Percentiles rank a stretch among this genome's conserved stretches.
Evolutionary conservation across 2,113 vertebrate genomes (phyloP).

Genomic region (Panthera leo): DNA sequence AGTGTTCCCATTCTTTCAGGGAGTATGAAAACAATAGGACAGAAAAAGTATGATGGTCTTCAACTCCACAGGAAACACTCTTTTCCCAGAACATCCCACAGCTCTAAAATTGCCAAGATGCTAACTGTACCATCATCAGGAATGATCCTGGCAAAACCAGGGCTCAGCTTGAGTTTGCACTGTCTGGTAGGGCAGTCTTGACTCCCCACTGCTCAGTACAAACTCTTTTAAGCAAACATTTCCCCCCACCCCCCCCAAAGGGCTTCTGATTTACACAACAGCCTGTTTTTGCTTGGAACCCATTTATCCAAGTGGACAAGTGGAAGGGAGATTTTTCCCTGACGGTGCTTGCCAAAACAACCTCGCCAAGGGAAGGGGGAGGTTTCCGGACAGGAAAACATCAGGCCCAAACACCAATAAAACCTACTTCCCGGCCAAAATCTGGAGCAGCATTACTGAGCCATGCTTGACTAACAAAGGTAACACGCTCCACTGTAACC

Average conservation of each 20-base stretch:
- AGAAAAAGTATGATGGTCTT: background rate
- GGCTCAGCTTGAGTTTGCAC: background rate
- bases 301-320: constrained; percentile 55
- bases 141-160: background rate
- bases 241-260: background rate
- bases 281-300: constrained; percentile 40
- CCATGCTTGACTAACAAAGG: constrained; percentile 77
- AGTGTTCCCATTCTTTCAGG: background rate
- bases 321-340: constrained; percentile 43
- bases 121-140: too few relatives aligned
- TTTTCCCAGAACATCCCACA: background rate
- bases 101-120: background rate
- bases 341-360: background rate
- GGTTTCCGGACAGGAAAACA: constrained; percentile 68
- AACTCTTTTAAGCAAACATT: background rate
- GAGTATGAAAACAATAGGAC: background rate
- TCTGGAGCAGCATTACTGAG: constrained; percentile 51
- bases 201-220: background rate
- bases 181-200: background rate
- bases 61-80: background rate
- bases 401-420: constrained; percentile 74
- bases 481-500: constrained; percentile 71
- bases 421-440: constrained; percentile 70
- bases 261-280: constrained; percentile 7
- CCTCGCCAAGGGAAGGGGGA: constrained; percentile 35